Base-by-base conservation (phyloP, 2,888 invertebrate species). In the Campoplex capitator region DNA sequence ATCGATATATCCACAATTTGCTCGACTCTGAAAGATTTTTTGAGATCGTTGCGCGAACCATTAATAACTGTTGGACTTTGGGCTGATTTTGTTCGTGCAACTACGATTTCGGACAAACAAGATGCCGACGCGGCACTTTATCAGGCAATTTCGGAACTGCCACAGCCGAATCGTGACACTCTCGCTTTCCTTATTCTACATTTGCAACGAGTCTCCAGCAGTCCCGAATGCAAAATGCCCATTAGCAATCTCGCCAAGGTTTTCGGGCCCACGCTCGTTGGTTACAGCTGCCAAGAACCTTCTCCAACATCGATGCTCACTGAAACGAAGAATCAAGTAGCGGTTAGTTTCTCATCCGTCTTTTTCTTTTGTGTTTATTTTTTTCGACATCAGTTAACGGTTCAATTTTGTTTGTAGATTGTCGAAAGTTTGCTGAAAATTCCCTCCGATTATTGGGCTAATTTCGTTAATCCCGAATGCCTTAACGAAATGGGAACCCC, bases 251-350 rank as follows among this genome's bases (percentile, higher is more conserved):
- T 99, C 90, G 97, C 99, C 0, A 97, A 97, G 93, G 97, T 99
- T 48, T 98, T 99, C 95, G 99, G 98, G 0, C 99, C 99, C 2
- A 99, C 99, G 0, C 96, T 99, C 76, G 97, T 99, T 35, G 99
- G 99, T 0, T 98, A 97, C 93, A 98, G 98, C 18, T 96, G 96
- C 0, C 95, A 96, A 0, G 97, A 98, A 93, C 97, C 97, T 0
- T 96, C 97, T 89, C 96, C 97, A 28, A 95, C 96, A 7, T 96
- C 96, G 75, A 97, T 98, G 95, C 96, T 97, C 88, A 96, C 96
- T 0, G 98, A 98, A 92, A 98, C 97, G 0, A 96, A 96, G 74
- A 97, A 97, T 90, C 98, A 98, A 95, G 96, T 96, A 86, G 95
- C 95, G 88, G 97, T 97, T 90, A 95, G 95, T 94, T 18, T 32